Percentiles rank a stretch among this genome's conserved stretches.
These are phyloP conservation scores for Chionomys nivalis DNA, from an alignment of 2,113 vertebrate species.

Conservation along the genomic window DNA sequence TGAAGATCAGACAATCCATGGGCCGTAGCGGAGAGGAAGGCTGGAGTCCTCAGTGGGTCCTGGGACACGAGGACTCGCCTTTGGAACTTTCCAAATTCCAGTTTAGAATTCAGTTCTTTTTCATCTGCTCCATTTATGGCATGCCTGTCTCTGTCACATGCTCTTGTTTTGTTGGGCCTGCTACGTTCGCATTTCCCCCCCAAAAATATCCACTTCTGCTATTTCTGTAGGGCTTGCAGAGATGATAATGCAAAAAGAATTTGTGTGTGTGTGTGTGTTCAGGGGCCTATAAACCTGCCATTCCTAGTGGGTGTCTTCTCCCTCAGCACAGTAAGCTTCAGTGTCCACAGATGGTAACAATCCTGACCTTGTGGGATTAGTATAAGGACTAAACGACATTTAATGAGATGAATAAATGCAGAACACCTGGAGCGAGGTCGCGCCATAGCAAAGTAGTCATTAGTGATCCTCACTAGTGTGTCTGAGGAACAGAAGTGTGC, in stretches of 20 bases:
- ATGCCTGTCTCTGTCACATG: neutral
- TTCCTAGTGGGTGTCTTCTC: neutral
- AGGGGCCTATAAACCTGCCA: no score
- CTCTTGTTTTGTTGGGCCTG: neutral
- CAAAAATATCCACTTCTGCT: neutral
- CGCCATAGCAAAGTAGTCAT: neutral
- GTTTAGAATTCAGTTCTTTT: neutral
- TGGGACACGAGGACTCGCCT: neutral
- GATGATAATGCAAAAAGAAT: neutral
- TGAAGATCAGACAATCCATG: conserved; percentile 2
- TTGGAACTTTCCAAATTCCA: neutral
- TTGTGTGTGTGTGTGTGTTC: neutral
- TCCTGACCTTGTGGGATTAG: neutral
- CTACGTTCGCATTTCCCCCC: fast-evolving
- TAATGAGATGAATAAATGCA: conserved; percentile 23
- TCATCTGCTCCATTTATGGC: neutral
- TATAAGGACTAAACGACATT: neutral
- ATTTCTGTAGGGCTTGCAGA: neutral
- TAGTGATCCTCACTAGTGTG: neutral
- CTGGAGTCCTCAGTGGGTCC: neutral
- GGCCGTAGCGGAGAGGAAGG: neutral
- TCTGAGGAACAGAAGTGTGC: conserved; percentile 25
- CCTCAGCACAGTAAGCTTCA: neutral
- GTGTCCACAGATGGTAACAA: neutral
- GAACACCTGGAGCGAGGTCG: neutral